Evolutionary conservation across 30 jellyfish, hydroid and myxozoan genomes (phyloP), one percentile per base, ranked within the genome.

Genomic region (Mastigias papua): DNA sequence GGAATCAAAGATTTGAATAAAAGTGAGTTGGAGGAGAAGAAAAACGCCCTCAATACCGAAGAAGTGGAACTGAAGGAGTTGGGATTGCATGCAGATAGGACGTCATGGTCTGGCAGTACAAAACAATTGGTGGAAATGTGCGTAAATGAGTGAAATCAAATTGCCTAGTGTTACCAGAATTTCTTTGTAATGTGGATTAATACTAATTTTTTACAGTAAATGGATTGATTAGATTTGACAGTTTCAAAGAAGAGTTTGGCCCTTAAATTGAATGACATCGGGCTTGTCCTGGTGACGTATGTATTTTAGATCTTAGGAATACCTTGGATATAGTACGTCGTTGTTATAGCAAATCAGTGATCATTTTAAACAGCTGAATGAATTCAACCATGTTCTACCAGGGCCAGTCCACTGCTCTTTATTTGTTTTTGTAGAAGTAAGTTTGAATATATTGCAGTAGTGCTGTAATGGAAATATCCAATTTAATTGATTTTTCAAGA

Each of bases 61-160:
- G 81, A 28, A 48, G 81, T 69, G 9, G 81, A 69, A 19, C 31
- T 69, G 57, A 1, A 19, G 26, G 81, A 69, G 0, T 21, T 69
- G 20, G 81, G 81, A 17, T 25, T 69, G 26, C 19, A 30, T 31
- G 81, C 28, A 6, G 81, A n/a, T n/a, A n/a, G 37, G 15, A 46
- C 30, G 2, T 69, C 81, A 1, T 26, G 81, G 31, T 28, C 58
- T 48, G 50, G 62, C 4, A 69, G 81, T 19, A 69, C 81, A 23
- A 69, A 48, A 19, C 7, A 27, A 62, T 48, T 69, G 23, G 60
- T 69, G 2, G 30, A 19, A 17, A 10, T 28, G 81, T 69, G 57
- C 1, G 81, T 69, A 73, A 21, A 50, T 46, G n/a, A n/a, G n/a
- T n/a, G n/a, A n/a, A 16, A 70, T 16, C 20, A 31, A 13, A 9